A percentile compares a stretch with the other conserved stretches of the same genome.
These are phyloP conservation scores for Argentina silus DNA, from an alignment of 2,797 vertebrate genomes.

Conservation along the genomic window DNA sequence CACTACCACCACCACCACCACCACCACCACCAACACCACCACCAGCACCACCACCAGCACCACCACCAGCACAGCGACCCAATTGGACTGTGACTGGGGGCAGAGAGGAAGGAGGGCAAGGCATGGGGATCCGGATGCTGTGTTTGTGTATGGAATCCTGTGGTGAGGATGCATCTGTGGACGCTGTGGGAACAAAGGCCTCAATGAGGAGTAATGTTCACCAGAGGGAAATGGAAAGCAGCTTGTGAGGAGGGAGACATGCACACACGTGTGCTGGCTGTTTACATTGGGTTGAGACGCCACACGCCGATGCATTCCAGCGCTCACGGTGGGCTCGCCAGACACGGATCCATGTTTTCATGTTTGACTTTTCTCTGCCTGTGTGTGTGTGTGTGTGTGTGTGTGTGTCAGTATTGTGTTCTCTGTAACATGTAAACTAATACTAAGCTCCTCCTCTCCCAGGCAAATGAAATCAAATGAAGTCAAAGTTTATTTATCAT, in stretches of 20 bases:
- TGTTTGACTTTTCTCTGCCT: conserved; percentile 69
- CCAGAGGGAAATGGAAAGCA: conserved; percentile 74
- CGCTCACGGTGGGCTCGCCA: conserved; percentile 74
- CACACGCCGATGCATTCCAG: conserved; percentile 69
- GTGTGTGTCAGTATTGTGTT: conserved; percentile 20
- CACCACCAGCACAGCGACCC: not conserved
- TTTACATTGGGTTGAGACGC: conserved; percentile 73
- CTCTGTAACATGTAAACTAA: conserved; percentile 5
- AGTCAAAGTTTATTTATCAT: no score
- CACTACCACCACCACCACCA: not conserved
- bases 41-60: not conserved
- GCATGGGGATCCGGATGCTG: conserved; percentile 56
- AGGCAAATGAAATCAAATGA: not conserved
- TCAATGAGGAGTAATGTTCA: conserved; percentile 66
- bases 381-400: conserved; percentile 36
- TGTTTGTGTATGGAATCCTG: conserved; percentile 74
- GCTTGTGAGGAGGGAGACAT: conserved; percentile 60
- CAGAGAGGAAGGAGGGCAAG: conserved; percentile 29
- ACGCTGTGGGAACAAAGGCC: conserved; percentile 71
- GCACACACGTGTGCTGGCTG: conserved; percentile 65
- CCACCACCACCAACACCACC: not conserved
- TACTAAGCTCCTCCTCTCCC: not conserved
- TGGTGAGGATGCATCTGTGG: conserved; percentile 66
- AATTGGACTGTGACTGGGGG: not conserved
- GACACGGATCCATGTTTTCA: conserved; percentile 70